A percentile compares a stretch with the other conserved stretches of the same genome.
Evolutionary conservation across 2,113 vertebrate species (phyloP).

Genomic region (Passer montanus): DNA sequence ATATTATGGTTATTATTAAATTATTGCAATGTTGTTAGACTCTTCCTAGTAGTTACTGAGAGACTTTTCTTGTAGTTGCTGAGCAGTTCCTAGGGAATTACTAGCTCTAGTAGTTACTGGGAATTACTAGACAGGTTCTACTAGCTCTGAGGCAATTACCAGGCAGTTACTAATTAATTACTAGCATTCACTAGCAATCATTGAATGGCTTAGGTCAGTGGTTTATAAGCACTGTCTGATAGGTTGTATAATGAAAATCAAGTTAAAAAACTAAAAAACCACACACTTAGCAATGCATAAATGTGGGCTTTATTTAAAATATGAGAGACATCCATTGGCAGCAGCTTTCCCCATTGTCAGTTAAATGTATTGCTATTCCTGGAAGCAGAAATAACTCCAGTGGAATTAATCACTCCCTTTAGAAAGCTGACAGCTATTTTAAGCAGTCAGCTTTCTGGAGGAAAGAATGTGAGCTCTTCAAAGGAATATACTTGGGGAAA

Average conservation of each 20-base stretch:
- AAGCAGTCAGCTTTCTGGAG: not conserved
- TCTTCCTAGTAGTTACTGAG: not conserved
- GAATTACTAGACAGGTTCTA: not conserved
- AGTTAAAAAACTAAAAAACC: not conserved
- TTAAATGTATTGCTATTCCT: not conserved
- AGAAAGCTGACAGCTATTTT: conserved; percentile 21
- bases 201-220: not conserved
- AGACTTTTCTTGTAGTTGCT: not conserved
- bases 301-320: not conserved
- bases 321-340: not conserved
- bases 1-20: not conserved
- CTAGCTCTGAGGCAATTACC: not conserved
- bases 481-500: not conserved
- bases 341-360: not conserved
- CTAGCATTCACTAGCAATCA: not conserved
- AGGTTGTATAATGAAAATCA: not conserved
- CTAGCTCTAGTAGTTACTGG: not conserved
- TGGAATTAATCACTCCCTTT: not conserved
- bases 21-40: not conserved
- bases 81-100: not conserved
- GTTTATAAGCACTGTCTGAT: not conserved
- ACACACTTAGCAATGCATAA: not conserved
- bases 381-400: not conserved
- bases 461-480: not conserved
- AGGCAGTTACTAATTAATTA: not conserved